These are phyloP conservation scores for Phortica okadai DNA, from an alignment of 2,888 invertebrate species.

Conservation along the genomic window DNA sequence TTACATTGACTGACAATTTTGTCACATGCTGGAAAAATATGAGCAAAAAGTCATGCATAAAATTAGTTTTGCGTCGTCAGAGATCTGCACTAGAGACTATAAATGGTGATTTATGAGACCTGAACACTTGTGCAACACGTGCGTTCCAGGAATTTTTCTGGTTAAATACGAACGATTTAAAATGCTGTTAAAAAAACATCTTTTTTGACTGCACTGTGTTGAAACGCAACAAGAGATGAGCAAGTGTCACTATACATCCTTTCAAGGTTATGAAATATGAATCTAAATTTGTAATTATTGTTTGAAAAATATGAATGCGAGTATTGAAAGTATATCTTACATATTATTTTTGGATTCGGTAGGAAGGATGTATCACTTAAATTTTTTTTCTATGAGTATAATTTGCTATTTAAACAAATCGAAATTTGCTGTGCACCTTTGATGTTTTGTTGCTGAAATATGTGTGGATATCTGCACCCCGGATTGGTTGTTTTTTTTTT, in stretches of 20 bases:
- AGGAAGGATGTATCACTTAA: no score
- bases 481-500: not conserved
- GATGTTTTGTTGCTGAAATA: not conserved
- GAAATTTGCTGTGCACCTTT: no score
- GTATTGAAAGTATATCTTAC: not conserved
- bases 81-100: slow-evolving; percentile 36
- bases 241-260: not conserved
- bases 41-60: slow-evolving; percentile 70
- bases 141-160: slow-evolving; percentile 57
- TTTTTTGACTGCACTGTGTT: slow-evolving; percentile 55
- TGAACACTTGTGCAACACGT: slow-evolving; percentile 64
- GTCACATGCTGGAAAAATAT: slow-evolving; percentile 49
- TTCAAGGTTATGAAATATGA: slow-evolving; percentile 50
- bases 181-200: slow-evolving; percentile 59
- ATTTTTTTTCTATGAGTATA: no score
- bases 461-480: slow-evolving; percentile 2
- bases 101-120: slow-evolving; percentile 57
- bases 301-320: slow-evolving; percentile 4
- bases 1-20: no score
- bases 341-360: not conserved
- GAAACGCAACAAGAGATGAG: slow-evolving; percentile 40
- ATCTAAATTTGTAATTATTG: slow-evolving; percentile 37
- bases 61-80: slow-evolving; percentile 56
- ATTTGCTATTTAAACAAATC: no score
- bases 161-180: slow-evolving; percentile 38